Base-by-base conservation (phyloP, 2,797 vertebrate species). In the Phataginus tricuspis region DNA sequence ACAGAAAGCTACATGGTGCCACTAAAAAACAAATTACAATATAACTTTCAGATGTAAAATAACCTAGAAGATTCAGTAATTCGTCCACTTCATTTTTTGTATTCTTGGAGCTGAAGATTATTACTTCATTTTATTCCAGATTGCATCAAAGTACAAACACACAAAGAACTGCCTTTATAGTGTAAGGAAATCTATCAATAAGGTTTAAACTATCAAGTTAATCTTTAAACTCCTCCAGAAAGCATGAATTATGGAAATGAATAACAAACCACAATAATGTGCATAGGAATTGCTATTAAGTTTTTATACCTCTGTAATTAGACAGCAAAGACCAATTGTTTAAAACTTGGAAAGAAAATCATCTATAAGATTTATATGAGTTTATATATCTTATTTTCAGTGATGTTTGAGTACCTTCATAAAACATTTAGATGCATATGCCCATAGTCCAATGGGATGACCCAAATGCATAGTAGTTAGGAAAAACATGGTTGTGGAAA, bases 301-400 rank as follows among this genome's bases (percentile, higher is more conserved):
- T 57, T 91, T 96, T 87, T 90, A 95, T 84, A 80, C 19, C 18
- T 61, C 25, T n/a, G 1, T 78, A 92, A 96, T 96, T 93, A 96
- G 39, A 82, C 4, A 61, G 16, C 37, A 85, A 95, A 94, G 42
- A 77, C 19, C n/a, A 72, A 72, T 72, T n/a, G 61, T 84, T 96
- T 89, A 95, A 94, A 92, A 72, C 9, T 86, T 90, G 45, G 37
- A 86, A 96, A 94, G 31, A 86, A 93, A 96, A 68, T 53, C 1
- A 84, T 94, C 57, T 84, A 72, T 9, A 86, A 31, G 37, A 71
- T 90, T 94, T 89, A 87, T 42, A 49, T 42, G 39, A 86, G 2
- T 93, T 69, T 74, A 55, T 86, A 6, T 39, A 69, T 79, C 90
- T 96, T 77, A 87, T 57, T 90, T 93, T 90, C 34, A 82, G n/a